phyloP scores from a whole-genome alignment of 2,797 vertebrate genomes.

The Acrocephalus scirpaceus region DNA sequence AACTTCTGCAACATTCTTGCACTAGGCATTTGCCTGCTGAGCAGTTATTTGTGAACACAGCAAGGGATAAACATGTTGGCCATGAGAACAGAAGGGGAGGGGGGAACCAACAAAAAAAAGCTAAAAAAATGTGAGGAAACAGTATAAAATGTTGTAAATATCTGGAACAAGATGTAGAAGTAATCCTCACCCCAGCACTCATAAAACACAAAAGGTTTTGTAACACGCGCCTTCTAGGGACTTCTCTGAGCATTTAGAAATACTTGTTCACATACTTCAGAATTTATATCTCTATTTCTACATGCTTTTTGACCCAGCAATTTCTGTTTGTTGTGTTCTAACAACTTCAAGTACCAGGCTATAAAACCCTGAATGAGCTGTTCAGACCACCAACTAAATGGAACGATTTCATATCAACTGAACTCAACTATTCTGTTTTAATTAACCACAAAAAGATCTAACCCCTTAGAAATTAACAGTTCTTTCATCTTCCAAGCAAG shows the following conservation, averaged over 20 bases:
- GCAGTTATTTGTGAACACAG: conserved; percentile 11
- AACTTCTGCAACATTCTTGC: conserved; percentile 32
- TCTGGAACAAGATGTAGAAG: background rate
- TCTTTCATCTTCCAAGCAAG: conserved; percentile 11
- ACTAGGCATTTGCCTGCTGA: conserved; percentile 35
- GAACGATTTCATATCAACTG: background rate
- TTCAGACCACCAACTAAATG: background rate
- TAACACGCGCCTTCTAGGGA: background rate
- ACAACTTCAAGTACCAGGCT: background rate
- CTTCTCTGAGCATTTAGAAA: background rate
- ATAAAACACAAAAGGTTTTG: background rate
- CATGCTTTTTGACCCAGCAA: background rate
- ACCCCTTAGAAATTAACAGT: background rate
- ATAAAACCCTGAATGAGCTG: background rate
- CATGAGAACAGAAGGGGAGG: background rate
- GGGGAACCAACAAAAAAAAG: background rate
- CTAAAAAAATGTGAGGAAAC: background rate
- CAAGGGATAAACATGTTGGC: conserved; percentile 11
- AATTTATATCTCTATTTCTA: background rate
- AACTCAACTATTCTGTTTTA: conserved; percentile 12
- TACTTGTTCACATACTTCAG: background rate
- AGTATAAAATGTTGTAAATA: background rate
- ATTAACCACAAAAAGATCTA: conserved; percentile 12
- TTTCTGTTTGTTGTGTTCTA: background rate
- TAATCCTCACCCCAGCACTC: background rate